These are phyloP conservation scores for Drosophila nigritarsus DNA, from an alignment of 2,888 invertebrate genomes.

Conservation along the genomic window DNA sequence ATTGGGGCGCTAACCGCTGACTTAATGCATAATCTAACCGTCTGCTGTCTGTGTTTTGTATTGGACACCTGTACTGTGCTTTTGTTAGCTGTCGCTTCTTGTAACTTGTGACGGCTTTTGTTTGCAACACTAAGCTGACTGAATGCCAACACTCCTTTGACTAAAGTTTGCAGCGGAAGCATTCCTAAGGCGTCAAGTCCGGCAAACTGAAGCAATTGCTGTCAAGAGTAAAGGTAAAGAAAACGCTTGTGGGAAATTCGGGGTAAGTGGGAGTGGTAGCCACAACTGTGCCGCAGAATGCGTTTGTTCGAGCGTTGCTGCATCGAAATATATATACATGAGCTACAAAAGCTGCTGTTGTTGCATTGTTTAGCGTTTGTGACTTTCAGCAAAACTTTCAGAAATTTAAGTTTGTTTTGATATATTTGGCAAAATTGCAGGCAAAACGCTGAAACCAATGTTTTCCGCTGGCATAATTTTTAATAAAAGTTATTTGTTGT, in stretches of 20 bases:
- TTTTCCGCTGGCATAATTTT: not conserved
- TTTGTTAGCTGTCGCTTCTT: constrained; percentile 34
- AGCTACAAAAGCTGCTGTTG: constrained; percentile 31
- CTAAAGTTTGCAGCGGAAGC: constrained; percentile 47
- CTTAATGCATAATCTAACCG: constrained; percentile 17
- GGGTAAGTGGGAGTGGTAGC: not conserved
- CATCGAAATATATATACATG: constrained; percentile 6
- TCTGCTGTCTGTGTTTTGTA: not conserved
- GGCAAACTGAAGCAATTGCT: constrained; percentile 24
- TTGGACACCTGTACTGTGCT: constrained; percentile 11
- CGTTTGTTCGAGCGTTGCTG: not conserved
- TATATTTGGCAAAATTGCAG: not conserved
- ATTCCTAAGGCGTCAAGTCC: constrained; percentile 55
- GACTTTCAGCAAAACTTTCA: constrained; percentile 32
- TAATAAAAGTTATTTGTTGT: not conserved
- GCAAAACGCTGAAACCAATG: not conserved
- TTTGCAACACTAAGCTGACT: constrained; percentile 56
- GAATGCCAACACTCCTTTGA: constrained; percentile 27
- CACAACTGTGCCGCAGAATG: constrained; percentile 8
- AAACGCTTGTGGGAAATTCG: not conserved
- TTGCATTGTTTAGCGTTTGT: constrained; percentile 48
- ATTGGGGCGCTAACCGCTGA: constrained; percentile 10
- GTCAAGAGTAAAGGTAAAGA: constrained; percentile 1
- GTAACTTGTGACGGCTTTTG: constrained; percentile 54
- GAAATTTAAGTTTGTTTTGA: constrained; percentile 18